Evolutionary conservation across 2,888 invertebrate species (phyloP).

Genomic region (Biston betularia): DNA sequence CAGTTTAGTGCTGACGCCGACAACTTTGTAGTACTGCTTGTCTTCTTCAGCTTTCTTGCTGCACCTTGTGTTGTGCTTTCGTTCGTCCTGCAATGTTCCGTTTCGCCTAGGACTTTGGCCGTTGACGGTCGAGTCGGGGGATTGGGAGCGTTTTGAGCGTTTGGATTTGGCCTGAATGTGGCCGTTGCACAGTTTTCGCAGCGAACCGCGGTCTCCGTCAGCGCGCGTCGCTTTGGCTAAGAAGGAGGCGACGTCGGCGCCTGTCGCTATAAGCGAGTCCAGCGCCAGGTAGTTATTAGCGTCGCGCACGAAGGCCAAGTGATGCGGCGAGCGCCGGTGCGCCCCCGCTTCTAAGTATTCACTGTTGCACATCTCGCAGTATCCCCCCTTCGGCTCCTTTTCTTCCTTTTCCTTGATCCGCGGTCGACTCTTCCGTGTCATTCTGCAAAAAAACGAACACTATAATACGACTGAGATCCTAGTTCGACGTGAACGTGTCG

Average conservation of each 20-base stretch:
- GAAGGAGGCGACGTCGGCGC: conserved; percentile 89
- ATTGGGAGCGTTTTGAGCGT: conserved; percentile 66
- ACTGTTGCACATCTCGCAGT: conserved; percentile 93
- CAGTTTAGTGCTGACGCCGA: conserved; percentile 89
- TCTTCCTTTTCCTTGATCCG: conserved; percentile 78
- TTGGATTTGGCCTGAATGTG: conserved; percentile 62
- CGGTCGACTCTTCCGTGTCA: conserved; percentile 84
- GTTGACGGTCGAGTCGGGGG: conserved; percentile 66
- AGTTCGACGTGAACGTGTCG: conserved; percentile 8
- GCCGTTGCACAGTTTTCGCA: conserved; percentile 75
- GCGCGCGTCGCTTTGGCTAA: conserved; percentile 85
- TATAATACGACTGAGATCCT: conserved; percentile 39
- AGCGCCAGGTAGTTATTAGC: conserved; percentile 91
- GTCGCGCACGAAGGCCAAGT: conserved; percentile 90
- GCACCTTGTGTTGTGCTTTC: conserved; percentile 70
- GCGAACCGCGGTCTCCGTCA: conserved; percentile 72
- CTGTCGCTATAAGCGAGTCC: conserved; percentile 89
- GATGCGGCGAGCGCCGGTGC: conserved; percentile 91
- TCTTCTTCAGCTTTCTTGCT: conserved; percentile 65
- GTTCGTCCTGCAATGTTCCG: conserved; percentile 67
- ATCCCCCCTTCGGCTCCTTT: conserved; percentile 86
- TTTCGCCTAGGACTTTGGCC: conserved; percentile 69
- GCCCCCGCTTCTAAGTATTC: conserved; percentile 90
- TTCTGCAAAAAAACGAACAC: conserved; percentile 67
- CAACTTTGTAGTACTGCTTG: conserved; percentile 89